Percentiles rank a stretch among this genome's conserved stretches.
phyloP scores from a whole-genome alignment of 2,888 invertebrate species.

The Creontiades dilutus region DNA sequence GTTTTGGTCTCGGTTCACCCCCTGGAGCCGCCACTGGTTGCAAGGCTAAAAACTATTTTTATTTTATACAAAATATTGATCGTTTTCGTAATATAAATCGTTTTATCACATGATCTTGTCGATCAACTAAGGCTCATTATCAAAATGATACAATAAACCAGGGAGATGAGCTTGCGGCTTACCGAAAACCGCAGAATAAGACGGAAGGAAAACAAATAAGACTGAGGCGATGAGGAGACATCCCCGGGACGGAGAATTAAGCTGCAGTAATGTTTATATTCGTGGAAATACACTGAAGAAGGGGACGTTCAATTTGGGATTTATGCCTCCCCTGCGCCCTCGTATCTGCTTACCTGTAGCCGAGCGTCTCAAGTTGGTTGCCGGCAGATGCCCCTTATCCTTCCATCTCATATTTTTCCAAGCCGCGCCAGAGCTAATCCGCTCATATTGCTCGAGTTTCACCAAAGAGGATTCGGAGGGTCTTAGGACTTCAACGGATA shows the following conservation, averaged over 20 bases:
- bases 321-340: not conserved
- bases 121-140: too few relatives aligned
- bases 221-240: slow-evolving; percentile 30
- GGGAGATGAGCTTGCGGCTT: too few relatives aligned
- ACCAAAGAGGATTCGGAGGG: slow-evolving; percentile 64
- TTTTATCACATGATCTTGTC: too few relatives aligned
- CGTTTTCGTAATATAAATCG: too few relatives aligned
- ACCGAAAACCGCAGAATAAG: not conserved
- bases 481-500: slow-evolving; percentile 50
- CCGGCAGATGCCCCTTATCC: slow-evolving; percentile 25
- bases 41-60: too few relatives aligned
- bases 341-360: slow-evolving; percentile 61
- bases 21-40: too few relatives aligned
- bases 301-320: slow-evolving; percentile 52
- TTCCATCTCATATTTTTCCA: slow-evolving; percentile 68
- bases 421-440: slow-evolving; percentile 59
- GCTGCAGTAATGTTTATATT: slow-evolving; percentile 51
- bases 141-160: too few relatives aligned
- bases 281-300: slow-evolving; percentile 41
- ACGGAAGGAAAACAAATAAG: not conserved
- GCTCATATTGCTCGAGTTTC: slow-evolving; percentile 71
- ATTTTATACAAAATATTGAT: too few relatives aligned
- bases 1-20: too few relatives aligned
- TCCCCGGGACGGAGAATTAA: not conserved
- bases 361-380: slow-evolving; percentile 55